Evolutionary conservation across 2,113 vertebrate genomes (phyloP).

Genomic region (Neodon shergylaensis): DNA sequence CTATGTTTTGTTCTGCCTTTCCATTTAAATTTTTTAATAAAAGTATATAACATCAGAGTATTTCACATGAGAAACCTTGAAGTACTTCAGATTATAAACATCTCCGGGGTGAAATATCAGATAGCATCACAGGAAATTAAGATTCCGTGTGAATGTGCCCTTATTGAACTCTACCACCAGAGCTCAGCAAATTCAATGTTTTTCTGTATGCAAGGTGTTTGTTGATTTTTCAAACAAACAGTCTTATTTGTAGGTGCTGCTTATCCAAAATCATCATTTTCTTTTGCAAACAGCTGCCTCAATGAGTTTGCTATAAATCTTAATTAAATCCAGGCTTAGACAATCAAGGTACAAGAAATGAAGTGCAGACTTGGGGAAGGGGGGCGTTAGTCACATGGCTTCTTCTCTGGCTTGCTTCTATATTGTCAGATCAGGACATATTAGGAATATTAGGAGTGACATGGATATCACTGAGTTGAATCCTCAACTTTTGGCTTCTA

Average conservation of each 20-base stretch:
- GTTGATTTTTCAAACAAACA: conserved; percentile 37
- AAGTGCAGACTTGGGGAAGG: background rate
- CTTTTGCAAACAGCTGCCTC: conserved; percentile 47
- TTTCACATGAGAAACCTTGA: conserved; percentile 48
- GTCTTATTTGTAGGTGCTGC: background rate
- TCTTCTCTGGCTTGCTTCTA: conserved; percentile 7
- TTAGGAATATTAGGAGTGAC: background rate
- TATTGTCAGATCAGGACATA: background rate
- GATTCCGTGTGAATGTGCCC: background rate
- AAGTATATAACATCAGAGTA: background rate
- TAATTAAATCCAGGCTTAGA: conserved; percentile 58
- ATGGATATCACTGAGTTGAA: background rate
- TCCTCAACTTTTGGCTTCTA: background rate
- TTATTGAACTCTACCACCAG: conserved; percentile 16
- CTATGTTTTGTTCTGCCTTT: conserved; percentile 54
- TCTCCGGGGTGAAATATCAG: conserved; percentile 45
- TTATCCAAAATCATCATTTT: conserved; percentile 54
- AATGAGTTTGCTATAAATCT: conserved; percentile 64
- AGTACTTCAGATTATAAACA: conserved; percentile 37
- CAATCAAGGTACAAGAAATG: conserved; percentile 37
- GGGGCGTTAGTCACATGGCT: background rate
- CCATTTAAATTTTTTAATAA: conserved; percentile 61
- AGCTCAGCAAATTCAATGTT: background rate
- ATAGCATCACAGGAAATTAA: conserved; percentile 58
- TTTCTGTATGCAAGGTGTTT: background rate